Base-by-base conservation (phyloP, 2,888 invertebrate genomes). In the Pollenia amentaria region DNA sequence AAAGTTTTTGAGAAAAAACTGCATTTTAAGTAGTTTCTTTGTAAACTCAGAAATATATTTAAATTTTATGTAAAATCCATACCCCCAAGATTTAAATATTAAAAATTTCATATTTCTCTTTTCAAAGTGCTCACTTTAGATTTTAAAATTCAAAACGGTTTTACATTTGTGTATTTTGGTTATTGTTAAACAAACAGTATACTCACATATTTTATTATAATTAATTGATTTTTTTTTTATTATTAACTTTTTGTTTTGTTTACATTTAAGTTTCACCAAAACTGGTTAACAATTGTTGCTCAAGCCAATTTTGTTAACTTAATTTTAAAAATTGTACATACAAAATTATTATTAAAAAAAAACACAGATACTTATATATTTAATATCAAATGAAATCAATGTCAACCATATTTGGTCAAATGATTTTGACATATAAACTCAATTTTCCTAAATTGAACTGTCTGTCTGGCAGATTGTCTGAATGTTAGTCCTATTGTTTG, bases 341-440 rank as follows among this genome's bases (percentile, higher is more conserved):
- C 16, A 51, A 82, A 62, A 62, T 57, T 55, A 55, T 46, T 29
- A 29, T 29, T 29, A 29, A 29, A 29, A 29, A 29, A 29, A 18
- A 46, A 62, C 6, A 82, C 18, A 70, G 21, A 69, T 40, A 48
- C 14, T 7, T 42, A 12, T 46, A 42, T 62, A 62, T 6, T 64
- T 62, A 79, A 79, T 48, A 80, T 73, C 75, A 65, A 69, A 51
- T 69, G 46, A 46, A 77, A 87, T 87, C 87, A 87, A 84, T 87
- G 87, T 87, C 87, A 87, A 14, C 84, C 84, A 67, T 81, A 84
- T 84, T 81, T 87, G 87, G 87, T 21, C 84, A 87, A 87, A 87
- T 84, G 76, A 78, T 73, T 81, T 87, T 87, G 84, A 79, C 87
- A 87, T 81, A 87, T 87, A 84, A 84, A 87, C 87, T 87, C 87